A percentile compares a stretch with the other conserved stretches of the same genome.
Conservation (phyloP, 2,113 vertebrate species). For the Poeciliopsis prolifica region DNA sequence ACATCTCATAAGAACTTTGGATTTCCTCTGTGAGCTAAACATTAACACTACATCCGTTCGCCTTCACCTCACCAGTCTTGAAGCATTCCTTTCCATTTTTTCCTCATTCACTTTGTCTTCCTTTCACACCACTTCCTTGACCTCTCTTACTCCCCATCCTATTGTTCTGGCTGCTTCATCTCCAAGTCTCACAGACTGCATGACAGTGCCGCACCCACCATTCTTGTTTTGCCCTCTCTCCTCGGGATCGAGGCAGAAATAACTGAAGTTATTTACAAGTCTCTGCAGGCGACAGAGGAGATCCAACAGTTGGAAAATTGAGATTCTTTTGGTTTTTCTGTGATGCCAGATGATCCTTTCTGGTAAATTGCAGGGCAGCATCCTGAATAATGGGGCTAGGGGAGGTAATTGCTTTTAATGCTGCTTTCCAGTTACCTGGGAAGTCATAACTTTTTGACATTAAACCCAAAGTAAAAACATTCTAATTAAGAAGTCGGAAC, state of each 20-base stretch:
- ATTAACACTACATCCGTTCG: slow-evolving; percentile 71
- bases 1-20: slow-evolving; percentile 66
- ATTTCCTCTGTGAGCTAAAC: slow-evolving; percentile 56
- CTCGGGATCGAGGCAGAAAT: slow-evolving; percentile 29
- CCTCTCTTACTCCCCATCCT: slow-evolving; percentile 15
- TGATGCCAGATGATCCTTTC: slow-evolving; percentile 37
- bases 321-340: slow-evolving; percentile 12
- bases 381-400: slow-evolving; percentile 40
- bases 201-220: slow-evolving; percentile 44
- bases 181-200: slow-evolving; percentile 43
- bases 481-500: no score
- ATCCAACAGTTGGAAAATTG: slow-evolving; percentile 23
- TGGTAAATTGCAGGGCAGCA: slow-evolving; percentile 25
- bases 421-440: no score
- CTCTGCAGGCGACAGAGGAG: slow-evolving; percentile 49
- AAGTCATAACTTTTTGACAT: no score
- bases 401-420: background rate
- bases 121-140: slow-evolving; percentile 10
- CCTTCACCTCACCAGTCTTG: slow-evolving; percentile 44
- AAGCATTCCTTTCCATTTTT: slow-evolving; percentile 44
- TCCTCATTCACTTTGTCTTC: slow-evolving; percentile 40
- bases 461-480: no score
- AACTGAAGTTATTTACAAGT: slow-evolving; percentile 66
- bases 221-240: slow-evolving; percentile 55
- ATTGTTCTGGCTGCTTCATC: slow-evolving; percentile 61